Conservation (phyloP, 23 tunicate genomes). For the Ascidia mentula region DNA sequence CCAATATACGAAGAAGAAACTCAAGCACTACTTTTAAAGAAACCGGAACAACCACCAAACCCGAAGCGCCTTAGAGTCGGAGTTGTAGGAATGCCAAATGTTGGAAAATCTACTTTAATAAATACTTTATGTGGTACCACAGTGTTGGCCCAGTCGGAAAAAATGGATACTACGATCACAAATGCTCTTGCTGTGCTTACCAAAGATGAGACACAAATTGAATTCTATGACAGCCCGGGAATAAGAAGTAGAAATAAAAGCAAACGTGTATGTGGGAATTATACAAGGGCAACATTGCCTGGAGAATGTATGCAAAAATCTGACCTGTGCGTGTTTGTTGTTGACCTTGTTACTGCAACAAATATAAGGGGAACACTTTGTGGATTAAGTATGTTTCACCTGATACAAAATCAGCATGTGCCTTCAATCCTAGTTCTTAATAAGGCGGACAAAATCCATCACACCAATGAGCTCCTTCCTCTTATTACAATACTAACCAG, state of each 20-base stretch:
- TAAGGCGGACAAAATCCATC: slow-evolving; percentile 43
- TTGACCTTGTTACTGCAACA: slow-evolving; percentile 50
- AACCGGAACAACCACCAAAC: slow-evolving; percentile 38
- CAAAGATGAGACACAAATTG: slow-evolving; percentile 66
- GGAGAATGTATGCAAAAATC: slow-evolving; percentile 28
- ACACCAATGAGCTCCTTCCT: slow-evolving; percentile 5
- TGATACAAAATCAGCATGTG: slow-evolving; percentile 43
- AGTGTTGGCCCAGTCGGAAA: slow-evolving; percentile 56
- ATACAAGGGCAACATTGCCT: slow-evolving; percentile 13
- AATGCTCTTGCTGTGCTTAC: slow-evolving; percentile 59
- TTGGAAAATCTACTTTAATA: slow-evolving; percentile 84
- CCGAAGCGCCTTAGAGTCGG: slow-evolving; percentile 54
- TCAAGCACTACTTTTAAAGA: not conserved
- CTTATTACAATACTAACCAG: slow-evolving; percentile 21
- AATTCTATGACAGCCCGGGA: slow-evolving; percentile 85
- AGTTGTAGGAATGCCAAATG: slow-evolving; percentile 95
- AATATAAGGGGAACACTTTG: slow-evolving; percentile 48
- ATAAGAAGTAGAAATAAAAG: slow-evolving; percentile 48
- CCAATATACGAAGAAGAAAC: not conserved
- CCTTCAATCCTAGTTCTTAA: slow-evolving; percentile 76
- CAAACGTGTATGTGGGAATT: slow-evolving; percentile 31
- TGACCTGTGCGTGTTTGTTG: slow-evolving; percentile 74
- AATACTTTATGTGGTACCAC: slow-evolving; percentile 46
- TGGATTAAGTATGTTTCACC: slow-evolving; percentile 66
- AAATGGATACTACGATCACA: slow-evolving; percentile 68